phyloP scores from a whole-genome alignment of 1,140 invertebrate genomes.

The Drosophila dunni region DNA sequence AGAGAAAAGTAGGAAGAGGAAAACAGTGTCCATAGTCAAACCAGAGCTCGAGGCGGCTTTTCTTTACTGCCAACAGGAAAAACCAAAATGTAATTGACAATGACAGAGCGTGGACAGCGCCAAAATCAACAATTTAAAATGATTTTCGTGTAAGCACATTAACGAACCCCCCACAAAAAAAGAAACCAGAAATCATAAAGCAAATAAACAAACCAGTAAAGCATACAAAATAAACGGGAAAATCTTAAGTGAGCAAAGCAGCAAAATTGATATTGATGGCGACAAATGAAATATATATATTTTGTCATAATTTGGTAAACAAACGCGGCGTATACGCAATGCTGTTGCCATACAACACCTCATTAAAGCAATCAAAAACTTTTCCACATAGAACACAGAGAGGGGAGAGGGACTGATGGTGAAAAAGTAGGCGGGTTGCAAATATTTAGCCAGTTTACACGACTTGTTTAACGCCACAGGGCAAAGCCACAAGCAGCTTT shows the following conservation, averaged over 20 bases:
- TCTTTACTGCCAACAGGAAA: conserved; percentile 3
- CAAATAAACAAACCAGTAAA: conserved; percentile 28
- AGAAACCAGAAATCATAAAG: conserved; percentile 18
- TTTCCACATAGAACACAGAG: conserved; percentile 21
- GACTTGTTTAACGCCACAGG: conserved; percentile 68
- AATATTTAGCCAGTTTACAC: conserved; percentile 76
- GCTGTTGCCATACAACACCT: conserved; percentile 58
- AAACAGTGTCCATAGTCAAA: conserved; percentile 17
- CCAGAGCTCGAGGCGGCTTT: conserved; percentile 56
- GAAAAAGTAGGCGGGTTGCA: conserved; percentile 23
- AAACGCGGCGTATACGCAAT: conserved; percentile 49
- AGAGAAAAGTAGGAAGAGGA: no score
- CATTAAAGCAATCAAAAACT: conserved; percentile 65
- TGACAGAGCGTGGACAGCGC: conserved; percentile 68
- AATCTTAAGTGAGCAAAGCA: conserved; percentile 19
- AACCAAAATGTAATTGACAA: conserved; percentile 66
- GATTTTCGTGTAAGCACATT: conserved; percentile 73
- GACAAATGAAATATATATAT: conserved; percentile 30
- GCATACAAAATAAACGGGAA: not conserved
- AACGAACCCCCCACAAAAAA: conserved; percentile 41
- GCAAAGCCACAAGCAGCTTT: conserved; percentile 42
- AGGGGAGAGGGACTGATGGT: not conserved
- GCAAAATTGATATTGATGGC: conserved; percentile 73
- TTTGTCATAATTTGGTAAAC: conserved; percentile 57
- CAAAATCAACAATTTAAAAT: conserved; percentile 77